Evolutionary conservation across 2,888 invertebrate genomes (phyloP).

Genomic region (Cataglyphis cursor): DNA sequence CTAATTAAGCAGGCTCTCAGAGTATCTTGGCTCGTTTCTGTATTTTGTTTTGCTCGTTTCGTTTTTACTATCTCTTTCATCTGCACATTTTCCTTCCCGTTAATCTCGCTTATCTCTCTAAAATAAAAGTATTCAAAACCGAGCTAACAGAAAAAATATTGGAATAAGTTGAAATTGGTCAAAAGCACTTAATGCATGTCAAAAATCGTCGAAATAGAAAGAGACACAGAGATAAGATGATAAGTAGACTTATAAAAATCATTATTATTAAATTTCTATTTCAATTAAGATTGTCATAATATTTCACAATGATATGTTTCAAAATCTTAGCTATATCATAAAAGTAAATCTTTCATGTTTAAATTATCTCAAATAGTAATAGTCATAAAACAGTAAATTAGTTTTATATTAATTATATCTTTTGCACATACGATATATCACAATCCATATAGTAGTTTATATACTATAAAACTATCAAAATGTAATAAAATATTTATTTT

Average conservation of each 20-base stretch:
- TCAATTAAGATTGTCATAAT: neutral
- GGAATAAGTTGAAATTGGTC: slow-evolving; percentile 10
- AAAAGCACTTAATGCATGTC: neutral
- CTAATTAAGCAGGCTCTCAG: slow-evolving; percentile 73
- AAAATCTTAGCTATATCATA: neutral
- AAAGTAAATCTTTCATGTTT: slow-evolving; percentile 20
- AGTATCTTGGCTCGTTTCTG: slow-evolving; percentile 48
- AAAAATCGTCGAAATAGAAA: neutral
- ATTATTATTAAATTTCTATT: neutral
- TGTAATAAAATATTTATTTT: neutral
- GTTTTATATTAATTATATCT: slow-evolving; percentile 10
- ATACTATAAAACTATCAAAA: neutral
- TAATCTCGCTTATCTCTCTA: slow-evolving; percentile 22
- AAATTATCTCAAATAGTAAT: slow-evolving; percentile 1
- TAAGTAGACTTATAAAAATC: neutral
- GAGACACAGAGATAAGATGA: neutral
- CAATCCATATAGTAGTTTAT: neutral
- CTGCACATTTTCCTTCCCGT: slow-evolving; percentile 36
- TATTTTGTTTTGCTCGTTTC: slow-evolving; percentile 46
- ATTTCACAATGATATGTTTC: neutral
- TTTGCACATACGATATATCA: neutral
- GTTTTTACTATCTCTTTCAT: slow-evolving; percentile 52
- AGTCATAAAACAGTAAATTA: neutral
- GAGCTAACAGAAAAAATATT: slow-evolving; percentile 36
- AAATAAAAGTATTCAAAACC: slow-evolving; percentile 58